Conservation (phyloP, 1,140 invertebrate genomes). For the Drosophila insularis region DNA sequence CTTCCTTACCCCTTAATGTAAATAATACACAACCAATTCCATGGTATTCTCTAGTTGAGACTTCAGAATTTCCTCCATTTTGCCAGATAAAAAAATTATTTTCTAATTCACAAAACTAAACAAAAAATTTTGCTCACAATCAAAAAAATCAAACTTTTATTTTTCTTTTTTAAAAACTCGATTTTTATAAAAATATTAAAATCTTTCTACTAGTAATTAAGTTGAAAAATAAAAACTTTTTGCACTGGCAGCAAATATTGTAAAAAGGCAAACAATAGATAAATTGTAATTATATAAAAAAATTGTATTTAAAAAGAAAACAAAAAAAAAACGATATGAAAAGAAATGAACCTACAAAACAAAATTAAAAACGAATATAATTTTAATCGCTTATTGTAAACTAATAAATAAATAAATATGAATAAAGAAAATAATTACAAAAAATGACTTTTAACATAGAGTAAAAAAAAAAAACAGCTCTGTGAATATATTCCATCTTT, state of each 20-base stretch:
- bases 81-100: slow-evolving; percentile 76
- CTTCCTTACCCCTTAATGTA: slow-evolving; percentile 42
- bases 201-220: slow-evolving; percentile 36
- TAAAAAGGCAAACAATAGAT: slow-evolving; percentile 80
- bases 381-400: slow-evolving; percentile 82
- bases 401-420: slow-evolving; percentile 82
- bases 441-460: background rate
- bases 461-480: background rate
- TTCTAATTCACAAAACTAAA: slow-evolving; percentile 64
- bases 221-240: slow-evolving; percentile 67
- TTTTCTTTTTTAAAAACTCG: slow-evolving; percentile 59
- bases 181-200: slow-evolving; percentile 13
- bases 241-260: slow-evolving; percentile 81
- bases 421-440: slow-evolving; percentile 62
- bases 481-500: no score
- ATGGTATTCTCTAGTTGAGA: slow-evolving; percentile 75
- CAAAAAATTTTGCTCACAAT: slow-evolving; percentile 65
- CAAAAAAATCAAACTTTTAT: slow-evolving; percentile 55
- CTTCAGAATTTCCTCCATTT: slow-evolving; percentile 35
- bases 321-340: slow-evolving; percentile 51
- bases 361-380: slow-evolving; percentile 62
- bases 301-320: slow-evolving; percentile 69
- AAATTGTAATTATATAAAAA: slow-evolving; percentile 78
- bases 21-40: slow-evolving; percentile 61
- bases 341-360: slow-evolving; percentile 26